Base-by-base conservation (phyloP, 1,140 invertebrate genomes). In the Bombus polaris region DNA sequence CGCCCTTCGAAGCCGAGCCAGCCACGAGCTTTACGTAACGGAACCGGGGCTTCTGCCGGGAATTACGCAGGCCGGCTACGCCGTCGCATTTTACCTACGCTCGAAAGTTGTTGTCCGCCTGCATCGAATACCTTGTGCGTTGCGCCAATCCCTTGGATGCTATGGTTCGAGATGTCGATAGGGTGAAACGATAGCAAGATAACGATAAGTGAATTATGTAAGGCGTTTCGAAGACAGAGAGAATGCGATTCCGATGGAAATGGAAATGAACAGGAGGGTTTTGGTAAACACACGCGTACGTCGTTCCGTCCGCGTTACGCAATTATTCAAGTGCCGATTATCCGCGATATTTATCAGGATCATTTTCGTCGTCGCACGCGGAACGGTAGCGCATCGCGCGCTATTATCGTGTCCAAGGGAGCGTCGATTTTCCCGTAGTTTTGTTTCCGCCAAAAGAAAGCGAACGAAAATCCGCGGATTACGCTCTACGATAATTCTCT, bases 11-110 rank as follows among this genome's bases (percentile, higher is more conserved):
- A 42, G 35, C 3, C 68, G 68, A 18, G 6, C 22, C 37, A 37
- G 25, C 28, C 70, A 42, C 37, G 37, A 42, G 70, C 37, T 72
- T 72, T 72, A 72, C 70, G 70, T 72, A 72, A 72, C 39, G 39
- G 39, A 28, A 39, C 18, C 22, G 37, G 39, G 28, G 65, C 28
- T n/a, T 42, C 39, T 42, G 5, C 39, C 22, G 25, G 25, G 39
- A 13, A 15, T 42, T 42, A 72, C 22, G 37, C 68, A 37, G 9
- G 47, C 18, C 18, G 3, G 68, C 35, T 13, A 39, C 22, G 9
- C 37, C n/a, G 65, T 9, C 65, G 65, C 65, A 2, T 68, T 68
- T 68, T 13, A 62, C 68, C 28, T 13, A 62, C 59, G 47, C 47
- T 53, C 18, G 47, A 53, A 53, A 53, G 47, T 53, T 53, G 47